A percentile compares a stretch with the other conserved stretches of the same genome.
Evolutionary conservation across 1,140 invertebrate species (phyloP).

Genomic region (Phocides pigmalion): DNA sequence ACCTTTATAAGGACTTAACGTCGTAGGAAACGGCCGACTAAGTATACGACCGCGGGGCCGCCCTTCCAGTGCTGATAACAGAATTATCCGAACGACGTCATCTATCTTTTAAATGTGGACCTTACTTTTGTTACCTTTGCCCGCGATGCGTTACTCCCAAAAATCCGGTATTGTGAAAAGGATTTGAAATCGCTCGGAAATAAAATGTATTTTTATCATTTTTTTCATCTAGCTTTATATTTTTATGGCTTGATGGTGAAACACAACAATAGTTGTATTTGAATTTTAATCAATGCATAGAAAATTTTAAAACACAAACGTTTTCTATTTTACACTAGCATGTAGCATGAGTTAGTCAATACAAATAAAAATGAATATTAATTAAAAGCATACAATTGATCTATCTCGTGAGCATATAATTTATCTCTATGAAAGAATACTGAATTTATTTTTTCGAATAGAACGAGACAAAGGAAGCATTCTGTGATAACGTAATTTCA

Average conservation of each 20-base stretch:
- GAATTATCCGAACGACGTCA: conserved; percentile 84
- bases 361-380: too few relatives aligned
- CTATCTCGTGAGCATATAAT: too few relatives aligned
- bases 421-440: too few relatives aligned
- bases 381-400: too few relatives aligned
- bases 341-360: too few relatives aligned
- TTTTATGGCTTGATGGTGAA: background rate
- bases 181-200: conserved; percentile 7
- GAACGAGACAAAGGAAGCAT: too few relatives aligned
- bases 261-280: too few relatives aligned
- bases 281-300: too few relatives aligned
- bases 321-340: too few relatives aligned
- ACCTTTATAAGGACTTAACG: conserved; percentile 81
- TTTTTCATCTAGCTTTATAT: background rate
- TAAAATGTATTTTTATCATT: background rate
- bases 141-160: conserved; percentile 56
- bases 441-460: too few relatives aligned
- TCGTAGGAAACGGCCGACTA: conserved; percentile 75
- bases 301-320: too few relatives aligned
- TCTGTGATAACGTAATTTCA: too few relatives aligned
- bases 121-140: conserved; percentile 72
- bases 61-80: conserved; percentile 81
- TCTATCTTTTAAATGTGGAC: conserved; percentile 84
- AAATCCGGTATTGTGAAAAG: conserved; percentile 31
- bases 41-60: conserved; percentile 73